Evolutionary conservation across 2,113 vertebrate species (phyloP).

Genomic region (Perca schrenkii): DNA sequence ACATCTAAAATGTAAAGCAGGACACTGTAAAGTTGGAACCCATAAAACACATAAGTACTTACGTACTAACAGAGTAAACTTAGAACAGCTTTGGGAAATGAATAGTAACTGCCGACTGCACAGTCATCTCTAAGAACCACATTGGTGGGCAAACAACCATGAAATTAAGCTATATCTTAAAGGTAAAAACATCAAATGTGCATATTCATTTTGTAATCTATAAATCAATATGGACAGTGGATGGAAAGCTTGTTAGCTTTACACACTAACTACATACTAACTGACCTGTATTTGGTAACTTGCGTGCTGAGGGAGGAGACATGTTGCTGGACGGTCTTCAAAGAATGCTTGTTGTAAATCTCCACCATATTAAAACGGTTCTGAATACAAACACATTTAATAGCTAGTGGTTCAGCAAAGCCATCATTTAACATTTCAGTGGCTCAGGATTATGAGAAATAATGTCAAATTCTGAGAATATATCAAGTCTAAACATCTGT

Average conservation of each 20-base stretch:
- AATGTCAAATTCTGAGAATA: neutral
- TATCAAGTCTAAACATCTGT: neutral
- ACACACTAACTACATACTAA: slow-evolving; percentile 10
- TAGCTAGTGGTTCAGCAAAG: neutral
- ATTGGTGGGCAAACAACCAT: neutral
- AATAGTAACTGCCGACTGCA: neutral
- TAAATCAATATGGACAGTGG: neutral
- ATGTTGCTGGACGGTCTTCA: slow-evolving; percentile 87
- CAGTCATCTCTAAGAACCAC: neutral
- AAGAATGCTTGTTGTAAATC: slow-evolving; percentile 86
- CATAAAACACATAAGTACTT: neutral
- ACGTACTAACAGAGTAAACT: neutral
- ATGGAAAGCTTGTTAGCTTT: neutral
- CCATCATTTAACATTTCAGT: neutral
- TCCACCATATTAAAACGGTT: slow-evolving; percentile 84
- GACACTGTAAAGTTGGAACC: neutral
- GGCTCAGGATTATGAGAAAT: neutral
- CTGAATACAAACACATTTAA: slow-evolving; percentile 63
- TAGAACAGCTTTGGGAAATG: neutral
- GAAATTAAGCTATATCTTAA: neutral
- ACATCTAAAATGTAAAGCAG: neutral
- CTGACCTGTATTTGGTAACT: slow-evolving; percentile 89
- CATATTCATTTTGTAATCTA: neutral
- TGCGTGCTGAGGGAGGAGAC: slow-evolving; percentile 83
- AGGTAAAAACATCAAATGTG: neutral